phyloP scores from a whole-genome alignment of 35 echinoderm and acorn worm genomes.

The Apostichopus parvimensis region DNA sequence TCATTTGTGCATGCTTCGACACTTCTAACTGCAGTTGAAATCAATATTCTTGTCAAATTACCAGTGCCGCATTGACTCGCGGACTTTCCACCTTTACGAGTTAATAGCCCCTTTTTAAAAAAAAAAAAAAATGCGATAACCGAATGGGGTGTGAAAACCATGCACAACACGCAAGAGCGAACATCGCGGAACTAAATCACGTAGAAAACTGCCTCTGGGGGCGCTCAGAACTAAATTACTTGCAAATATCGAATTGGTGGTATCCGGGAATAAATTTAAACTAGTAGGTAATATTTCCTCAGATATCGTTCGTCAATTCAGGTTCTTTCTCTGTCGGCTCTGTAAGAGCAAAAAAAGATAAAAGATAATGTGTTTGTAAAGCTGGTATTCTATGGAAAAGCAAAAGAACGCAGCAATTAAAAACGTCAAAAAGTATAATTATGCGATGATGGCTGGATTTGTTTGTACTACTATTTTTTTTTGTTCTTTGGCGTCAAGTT shows the following conservation, averaged over 20 bases:
- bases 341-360: not conserved
- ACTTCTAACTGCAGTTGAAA: conserved; percentile 45
- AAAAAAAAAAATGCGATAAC: not conserved
- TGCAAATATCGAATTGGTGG: conserved; percentile 29
- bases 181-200: conserved; percentile 43
- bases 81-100: conserved; percentile 39
- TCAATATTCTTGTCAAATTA: conserved; percentile 43
- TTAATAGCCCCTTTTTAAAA: conserved; percentile 33
- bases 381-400: not conserved
- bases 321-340: not conserved
- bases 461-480: no score
- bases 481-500: no score
- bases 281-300: not conserved
- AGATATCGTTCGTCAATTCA: not conserved
- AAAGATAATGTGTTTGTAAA: not conserved
- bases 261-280: not conserved
- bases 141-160: conserved; percentile 25
- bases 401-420: not conserved
- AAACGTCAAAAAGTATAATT: not conserved
- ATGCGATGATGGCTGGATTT: no score
- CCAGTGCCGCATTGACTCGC: conserved; percentile 39
- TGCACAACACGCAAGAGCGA: conserved; percentile 32
- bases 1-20: conserved; percentile 40
- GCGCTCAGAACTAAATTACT: conserved; percentile 33
- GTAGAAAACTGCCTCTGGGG: conserved; percentile 33